Evolutionary conservation across 2,888 invertebrate genomes (phyloP).

Genomic region (Sarcophaga caerulescens): DNA sequence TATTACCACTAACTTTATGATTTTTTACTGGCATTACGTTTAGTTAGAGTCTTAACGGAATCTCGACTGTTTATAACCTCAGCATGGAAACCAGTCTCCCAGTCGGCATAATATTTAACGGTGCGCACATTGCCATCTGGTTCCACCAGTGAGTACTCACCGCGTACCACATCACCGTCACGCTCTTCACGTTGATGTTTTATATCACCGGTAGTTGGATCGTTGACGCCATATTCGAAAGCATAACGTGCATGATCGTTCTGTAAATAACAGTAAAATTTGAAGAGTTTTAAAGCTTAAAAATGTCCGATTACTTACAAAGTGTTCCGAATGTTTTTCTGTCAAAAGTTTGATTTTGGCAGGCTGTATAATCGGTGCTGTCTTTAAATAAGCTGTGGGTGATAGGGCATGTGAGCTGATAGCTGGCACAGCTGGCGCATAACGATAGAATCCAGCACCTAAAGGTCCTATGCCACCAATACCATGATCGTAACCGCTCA

Average conservation of each 20-base stretch:
- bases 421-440: slow-evolving; percentile 79
- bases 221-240: slow-evolving; percentile 88
- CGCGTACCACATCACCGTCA: slow-evolving; percentile 88
- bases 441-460: slow-evolving; percentile 77
- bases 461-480: slow-evolving; percentile 75
- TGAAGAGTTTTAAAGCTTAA: background rate
- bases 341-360: slow-evolving; percentile 83
- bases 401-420: slow-evolving; percentile 78
- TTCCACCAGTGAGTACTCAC: slow-evolving; percentile 87
- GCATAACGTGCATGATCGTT: slow-evolving; percentile 87
- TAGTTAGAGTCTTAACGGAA: slow-evolving; percentile 78
- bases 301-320: slow-evolving; percentile 82
- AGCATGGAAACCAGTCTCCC: slow-evolving; percentile 90
- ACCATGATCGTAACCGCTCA: slow-evolving; percentile 74
- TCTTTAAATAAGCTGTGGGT: slow-evolving; percentile 79
- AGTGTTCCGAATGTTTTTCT: slow-evolving; percentile 84
- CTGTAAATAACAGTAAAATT: slow-evolving; percentile 76
- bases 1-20: slow-evolving; percentile 73
- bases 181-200: slow-evolving; percentile 88
- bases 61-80: slow-evolving; percentile 86
- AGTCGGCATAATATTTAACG: slow-evolving; percentile 89
- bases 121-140: slow-evolving; percentile 89
- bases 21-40: slow-evolving; percentile 73
- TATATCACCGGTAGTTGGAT: slow-evolving; percentile 88
- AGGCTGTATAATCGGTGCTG: slow-evolving; percentile 78